Conservation (phyloP, 2,888 invertebrate species). For the Rhagonycha lutea region DNA sequence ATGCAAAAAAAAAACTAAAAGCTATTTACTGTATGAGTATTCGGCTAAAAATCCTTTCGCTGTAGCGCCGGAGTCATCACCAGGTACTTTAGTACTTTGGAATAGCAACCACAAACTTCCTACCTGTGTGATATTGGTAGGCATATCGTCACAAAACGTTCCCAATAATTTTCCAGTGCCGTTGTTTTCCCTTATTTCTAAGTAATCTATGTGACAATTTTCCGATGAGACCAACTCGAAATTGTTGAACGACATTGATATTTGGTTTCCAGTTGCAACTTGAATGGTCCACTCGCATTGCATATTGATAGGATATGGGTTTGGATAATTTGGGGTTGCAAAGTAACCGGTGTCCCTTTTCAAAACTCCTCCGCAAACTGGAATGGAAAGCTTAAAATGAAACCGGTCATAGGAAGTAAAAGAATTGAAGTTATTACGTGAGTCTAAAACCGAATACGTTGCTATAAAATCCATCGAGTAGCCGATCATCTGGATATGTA, state of each 20-base stretch:
- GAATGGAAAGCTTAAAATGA: constrained; percentile 11
- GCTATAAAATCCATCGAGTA: constrained; percentile 55
- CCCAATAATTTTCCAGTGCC: constrained; percentile 70
- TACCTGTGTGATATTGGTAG: constrained; percentile 63
- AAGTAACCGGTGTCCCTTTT: constrained; percentile 65
- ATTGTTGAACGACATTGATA: constrained; percentile 67
- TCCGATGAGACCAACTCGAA: constrained; percentile 74
- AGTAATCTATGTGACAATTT: constrained; percentile 80
- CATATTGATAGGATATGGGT: constrained; percentile 68
- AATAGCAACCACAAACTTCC: constrained; percentile 77
- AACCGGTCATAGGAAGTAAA: too few relatives aligned
- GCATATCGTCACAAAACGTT: constrained; percentile 73
- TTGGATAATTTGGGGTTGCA: constrained; percentile 73
- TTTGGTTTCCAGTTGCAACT: constrained; percentile 56
- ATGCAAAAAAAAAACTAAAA: rapidly evolving
- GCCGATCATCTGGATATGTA: constrained; percentile 53
- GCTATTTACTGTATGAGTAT: constrained; percentile 66
- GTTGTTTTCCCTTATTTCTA: constrained; percentile 77
- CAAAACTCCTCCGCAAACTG: constrained; percentile 73
- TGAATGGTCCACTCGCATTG: constrained; percentile 78
- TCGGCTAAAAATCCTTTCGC: constrained; percentile 76
- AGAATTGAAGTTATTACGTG: constrained; percentile 53
- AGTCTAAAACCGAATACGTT: constrained; percentile 60
- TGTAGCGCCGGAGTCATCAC: constrained; percentile 53
- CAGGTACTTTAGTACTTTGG: constrained; percentile 60